phyloP scores from a whole-genome alignment of 2,888 invertebrate species.

The Atethmia centrago region DNA sequence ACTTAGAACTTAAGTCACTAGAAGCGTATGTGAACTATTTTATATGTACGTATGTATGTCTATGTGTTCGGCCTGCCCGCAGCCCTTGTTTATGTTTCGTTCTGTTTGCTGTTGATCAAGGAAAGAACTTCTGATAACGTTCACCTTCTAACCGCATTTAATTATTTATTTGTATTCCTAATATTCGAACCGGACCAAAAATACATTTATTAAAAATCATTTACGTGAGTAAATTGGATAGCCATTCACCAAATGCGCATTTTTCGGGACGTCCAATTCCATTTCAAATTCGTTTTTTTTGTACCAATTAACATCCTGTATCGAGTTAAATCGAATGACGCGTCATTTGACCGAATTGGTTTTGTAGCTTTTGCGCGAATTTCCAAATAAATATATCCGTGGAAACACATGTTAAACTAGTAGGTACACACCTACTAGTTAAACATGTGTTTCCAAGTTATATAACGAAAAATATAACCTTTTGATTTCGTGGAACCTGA shows the following conservation, averaged over 20 bases:
- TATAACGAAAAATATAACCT: slow-evolving; percentile 11
- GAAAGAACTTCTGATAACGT: slow-evolving; percentile 11
- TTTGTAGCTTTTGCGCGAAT: slow-evolving; percentile 50
- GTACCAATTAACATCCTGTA: slow-evolving; percentile 65
- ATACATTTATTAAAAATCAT: slow-evolving; percentile 36
- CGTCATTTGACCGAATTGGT: slow-evolving; percentile 61
- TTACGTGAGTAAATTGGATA: slow-evolving; percentile 43
- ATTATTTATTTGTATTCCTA: not conserved
- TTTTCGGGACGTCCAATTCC: slow-evolving; percentile 45
- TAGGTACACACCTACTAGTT: too few species aligned
- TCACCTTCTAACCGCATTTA: not conserved
- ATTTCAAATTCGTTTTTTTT: slow-evolving; percentile 61
- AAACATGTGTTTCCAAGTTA: slow-evolving; percentile 8
- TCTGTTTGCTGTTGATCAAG: slow-evolving; percentile 25
- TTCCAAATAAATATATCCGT: slow-evolving; percentile 42
- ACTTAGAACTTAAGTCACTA: slow-evolving; percentile 23
- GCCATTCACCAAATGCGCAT: slow-evolving; percentile 43
- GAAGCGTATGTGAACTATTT: slow-evolving; percentile 51
- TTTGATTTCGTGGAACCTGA: slow-evolving; percentile 22
- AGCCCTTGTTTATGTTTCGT: slow-evolving; percentile 30
- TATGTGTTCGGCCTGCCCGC: too few species aligned
- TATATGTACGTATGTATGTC: too few species aligned
- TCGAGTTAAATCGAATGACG: slow-evolving; percentile 65
- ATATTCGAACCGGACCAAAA: not conserved
- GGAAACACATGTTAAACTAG: too few species aligned